Percentiles rank a stretch among this genome's conserved stretches.
Evolutionary conservation across 2,113 vertebrate species (phyloP).

Genomic region (Apus apus): DNA sequence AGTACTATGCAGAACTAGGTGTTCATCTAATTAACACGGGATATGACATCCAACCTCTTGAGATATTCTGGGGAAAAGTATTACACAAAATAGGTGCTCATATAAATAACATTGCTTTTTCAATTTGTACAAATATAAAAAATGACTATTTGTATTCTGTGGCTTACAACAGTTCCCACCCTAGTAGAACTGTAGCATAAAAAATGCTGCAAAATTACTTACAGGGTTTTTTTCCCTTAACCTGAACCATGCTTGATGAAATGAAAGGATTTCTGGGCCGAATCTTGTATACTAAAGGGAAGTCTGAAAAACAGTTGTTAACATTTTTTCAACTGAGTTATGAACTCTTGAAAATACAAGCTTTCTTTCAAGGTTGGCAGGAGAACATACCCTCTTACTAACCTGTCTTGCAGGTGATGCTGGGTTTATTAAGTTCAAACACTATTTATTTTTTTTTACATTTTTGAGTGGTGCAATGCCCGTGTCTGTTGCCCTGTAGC

Average conservation of each 20-base stretch:
- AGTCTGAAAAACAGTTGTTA: constrained; percentile 24
- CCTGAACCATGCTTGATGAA: not conserved
- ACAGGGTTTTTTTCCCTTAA: not conserved
- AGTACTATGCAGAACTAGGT: not conserved
- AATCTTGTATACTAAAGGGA: not conserved
- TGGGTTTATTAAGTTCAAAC: not conserved
- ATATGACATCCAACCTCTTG: not conserved
- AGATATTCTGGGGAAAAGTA: not conserved
- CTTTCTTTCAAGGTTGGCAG: not conserved
- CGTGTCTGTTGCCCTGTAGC: not conserved
- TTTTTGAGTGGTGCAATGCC: not conserved
- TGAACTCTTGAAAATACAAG: not conserved
- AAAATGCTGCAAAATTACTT: not conserved
- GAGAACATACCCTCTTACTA: not conserved
- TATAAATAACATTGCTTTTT: not conserved
- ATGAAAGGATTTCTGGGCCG: not conserved
- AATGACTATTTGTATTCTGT: not conserved
- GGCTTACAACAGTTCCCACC: not conserved
- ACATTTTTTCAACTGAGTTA: constrained; percentile 7
- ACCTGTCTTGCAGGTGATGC: constrained; percentile 3
- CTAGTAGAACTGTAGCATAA: not conserved
- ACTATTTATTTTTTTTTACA: not conserved
- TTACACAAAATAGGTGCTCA: not conserved
- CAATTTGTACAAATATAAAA: not conserved
- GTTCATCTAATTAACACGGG: not conserved